A percentile compares a stretch with the other conserved stretches of the same genome.
Conservation (phyloP, 2,113 vertebrate genomes). For the Festucalex cinctus region DNA sequence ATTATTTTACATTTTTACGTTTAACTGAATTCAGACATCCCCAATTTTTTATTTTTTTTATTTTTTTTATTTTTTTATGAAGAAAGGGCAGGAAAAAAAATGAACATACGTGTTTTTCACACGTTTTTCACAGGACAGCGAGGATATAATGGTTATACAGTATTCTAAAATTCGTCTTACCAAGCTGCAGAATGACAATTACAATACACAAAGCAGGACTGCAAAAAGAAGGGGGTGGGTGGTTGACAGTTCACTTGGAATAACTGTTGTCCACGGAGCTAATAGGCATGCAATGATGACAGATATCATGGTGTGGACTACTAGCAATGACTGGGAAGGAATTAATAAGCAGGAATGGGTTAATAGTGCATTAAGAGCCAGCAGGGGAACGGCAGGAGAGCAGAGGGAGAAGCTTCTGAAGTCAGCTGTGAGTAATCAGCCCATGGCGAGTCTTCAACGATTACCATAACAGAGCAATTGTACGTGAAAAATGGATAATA, state of each 20-base stretch:
- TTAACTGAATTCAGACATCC: too few species aligned
- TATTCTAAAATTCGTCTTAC: conserved; percentile 41
- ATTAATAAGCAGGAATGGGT: conserved; percentile 99
- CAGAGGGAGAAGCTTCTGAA: conserved; percentile 89
- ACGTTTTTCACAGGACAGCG: too few species aligned
- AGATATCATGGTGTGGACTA: conserved; percentile 80
- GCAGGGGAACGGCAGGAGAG: conserved; percentile 92
- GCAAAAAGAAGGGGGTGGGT: conserved; percentile 23
- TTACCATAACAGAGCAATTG: conserved; percentile 99
- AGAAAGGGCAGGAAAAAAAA: too few species aligned
- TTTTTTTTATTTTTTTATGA: too few species aligned
- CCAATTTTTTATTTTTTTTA: too few species aligned
- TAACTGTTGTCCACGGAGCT: conserved; percentile 67
- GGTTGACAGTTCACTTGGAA: conserved; percentile 35
- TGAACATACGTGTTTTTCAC: too few species aligned
- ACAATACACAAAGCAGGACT: conserved; percentile 56
- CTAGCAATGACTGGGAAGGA: conserved; percentile 91
- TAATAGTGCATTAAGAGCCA: conserved; percentile 99
- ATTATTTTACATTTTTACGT: too few species aligned
- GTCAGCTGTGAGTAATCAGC: conserved; percentile 99
- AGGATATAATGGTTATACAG: neutral
- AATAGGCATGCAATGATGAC: conserved; percentile 82
- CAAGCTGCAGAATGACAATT: conserved; percentile 40
- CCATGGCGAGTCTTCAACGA: conserved; percentile 96
- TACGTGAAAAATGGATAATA: conserved; percentile 99